phyloP scores from a whole-genome alignment of 2,113 vertebrate species.

The Calidris pugnax region DNA sequence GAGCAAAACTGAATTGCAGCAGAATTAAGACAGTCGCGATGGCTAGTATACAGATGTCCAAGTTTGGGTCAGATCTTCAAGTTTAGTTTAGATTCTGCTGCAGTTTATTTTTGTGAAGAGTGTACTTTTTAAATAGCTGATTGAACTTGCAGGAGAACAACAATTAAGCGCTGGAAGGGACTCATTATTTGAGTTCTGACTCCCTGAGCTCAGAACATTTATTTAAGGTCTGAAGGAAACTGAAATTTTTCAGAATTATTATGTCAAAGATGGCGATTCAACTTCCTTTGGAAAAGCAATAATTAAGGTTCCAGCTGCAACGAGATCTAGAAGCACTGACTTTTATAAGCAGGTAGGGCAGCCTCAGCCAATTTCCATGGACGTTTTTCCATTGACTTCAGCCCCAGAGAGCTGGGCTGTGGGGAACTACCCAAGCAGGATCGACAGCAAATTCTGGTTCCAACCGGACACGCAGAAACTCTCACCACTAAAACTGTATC shows the following conservation, averaged over 20 bases:
- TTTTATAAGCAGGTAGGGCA: background rate
- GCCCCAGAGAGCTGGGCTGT: background rate
- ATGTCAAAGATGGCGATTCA: background rate
- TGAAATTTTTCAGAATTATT: background rate
- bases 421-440: background rate
- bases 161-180: background rate
- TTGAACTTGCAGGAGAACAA: background rate
- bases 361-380: background rate
- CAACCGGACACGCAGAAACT: background rate
- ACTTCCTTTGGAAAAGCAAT: background rate
- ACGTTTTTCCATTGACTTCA: background rate
- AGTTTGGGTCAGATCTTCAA: background rate
- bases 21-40: background rate
- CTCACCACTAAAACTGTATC: background rate
- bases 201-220: background rate
- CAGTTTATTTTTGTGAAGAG: background rate
- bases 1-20: background rate
- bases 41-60: background rate
- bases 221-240: background rate
- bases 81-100: background rate
- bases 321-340: background rate
- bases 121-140: background rate
- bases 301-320: background rate
- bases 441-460: background rate
- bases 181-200: background rate